Conservation (phyloP, 1,140 invertebrate species). For the Drosophila ficusphila region DNA sequence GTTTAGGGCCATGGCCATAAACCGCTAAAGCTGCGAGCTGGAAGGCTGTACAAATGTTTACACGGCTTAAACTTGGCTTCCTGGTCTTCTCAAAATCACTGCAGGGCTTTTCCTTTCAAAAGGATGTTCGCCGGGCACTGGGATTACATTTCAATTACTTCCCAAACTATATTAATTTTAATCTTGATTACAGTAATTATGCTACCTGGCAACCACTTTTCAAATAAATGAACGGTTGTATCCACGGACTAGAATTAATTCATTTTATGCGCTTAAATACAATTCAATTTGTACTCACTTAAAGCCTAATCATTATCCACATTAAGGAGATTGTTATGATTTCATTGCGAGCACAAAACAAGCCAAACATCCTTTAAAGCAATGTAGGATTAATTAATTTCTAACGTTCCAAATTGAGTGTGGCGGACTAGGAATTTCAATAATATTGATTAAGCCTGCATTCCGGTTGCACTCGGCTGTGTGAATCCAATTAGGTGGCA, state of each 20-base stretch:
- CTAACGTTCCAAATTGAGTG: background rate
- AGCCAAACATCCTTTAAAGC: constrained; percentile 2
- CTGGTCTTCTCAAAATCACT: background rate
- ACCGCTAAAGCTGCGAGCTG: constrained; percentile 40
- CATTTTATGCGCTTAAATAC: too few species aligned
- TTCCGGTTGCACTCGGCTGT: constrained; percentile 12
- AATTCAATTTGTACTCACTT: too few species aligned
- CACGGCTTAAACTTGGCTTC: background rate
- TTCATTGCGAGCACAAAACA: constrained; percentile 4
- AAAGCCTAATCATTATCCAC: background rate
- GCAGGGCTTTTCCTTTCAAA: background rate
- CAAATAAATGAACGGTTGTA: too few species aligned
- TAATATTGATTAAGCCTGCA: background rate
- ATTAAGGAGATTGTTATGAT: background rate
- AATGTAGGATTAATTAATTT: background rate
- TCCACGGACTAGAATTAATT: too few species aligned
- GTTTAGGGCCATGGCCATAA: constrained; percentile 52
- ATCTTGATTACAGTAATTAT: too few species aligned
- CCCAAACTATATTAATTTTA: too few species aligned
- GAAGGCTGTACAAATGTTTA: background rate
- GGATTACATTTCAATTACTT: too few species aligned
- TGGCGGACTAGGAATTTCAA: constrained; percentile 26
- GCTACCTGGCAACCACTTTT: too few species aligned
- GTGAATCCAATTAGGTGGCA: constrained; percentile 3
- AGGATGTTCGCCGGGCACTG: too few species aligned